phyloP scores from a whole-genome alignment of 37 sponge, comb jelly and placozoan species.

The Axinella damicornis region DNA sequence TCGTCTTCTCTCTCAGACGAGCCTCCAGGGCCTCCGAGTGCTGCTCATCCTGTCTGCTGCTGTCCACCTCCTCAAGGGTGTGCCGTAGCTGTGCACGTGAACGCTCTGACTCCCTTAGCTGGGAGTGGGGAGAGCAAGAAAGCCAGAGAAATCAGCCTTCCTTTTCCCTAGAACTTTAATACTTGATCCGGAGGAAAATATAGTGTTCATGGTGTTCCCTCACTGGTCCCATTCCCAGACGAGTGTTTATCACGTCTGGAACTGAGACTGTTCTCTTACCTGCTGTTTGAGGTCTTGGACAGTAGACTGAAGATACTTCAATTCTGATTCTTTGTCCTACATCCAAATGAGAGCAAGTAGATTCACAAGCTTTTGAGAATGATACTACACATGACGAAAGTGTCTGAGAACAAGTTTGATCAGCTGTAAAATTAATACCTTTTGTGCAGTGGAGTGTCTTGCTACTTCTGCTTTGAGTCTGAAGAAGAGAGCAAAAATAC shows the following conservation, averaged over 20 bases:
- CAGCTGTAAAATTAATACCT: too few relatives aligned
- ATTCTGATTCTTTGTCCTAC: constrained; percentile 40
- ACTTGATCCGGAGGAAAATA: too few relatives aligned
- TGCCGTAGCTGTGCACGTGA: constrained; percentile 1
- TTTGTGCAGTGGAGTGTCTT: constrained; percentile 24
- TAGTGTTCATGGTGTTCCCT: too few relatives aligned
- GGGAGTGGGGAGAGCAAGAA: background rate
- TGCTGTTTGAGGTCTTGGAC: constrained; percentile 33
- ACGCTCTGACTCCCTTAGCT: constrained; percentile 20
- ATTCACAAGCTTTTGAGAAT: too few relatives aligned
- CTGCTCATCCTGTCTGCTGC: background rate
- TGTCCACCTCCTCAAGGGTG: constrained; percentile 5
- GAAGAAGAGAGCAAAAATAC: background rate
- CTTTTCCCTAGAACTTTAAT: too few relatives aligned
- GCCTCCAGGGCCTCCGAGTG: background rate
- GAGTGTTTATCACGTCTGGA: too few relatives aligned
- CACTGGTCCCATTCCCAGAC: too few relatives aligned
- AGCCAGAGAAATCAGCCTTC: too few relatives aligned
- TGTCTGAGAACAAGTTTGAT: too few relatives aligned
- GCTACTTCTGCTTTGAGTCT: constrained; percentile 33
- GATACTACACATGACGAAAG: too few relatives aligned
- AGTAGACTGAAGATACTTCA: constrained; percentile 14
- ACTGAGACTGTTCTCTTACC: too few relatives aligned
- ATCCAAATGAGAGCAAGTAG: background rate
- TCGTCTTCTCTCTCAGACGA: constrained; percentile 12